Evolutionary conservation across 2,113 vertebrate species (phyloP).

Genomic region (Crotophaga sulcirostris): DNA sequence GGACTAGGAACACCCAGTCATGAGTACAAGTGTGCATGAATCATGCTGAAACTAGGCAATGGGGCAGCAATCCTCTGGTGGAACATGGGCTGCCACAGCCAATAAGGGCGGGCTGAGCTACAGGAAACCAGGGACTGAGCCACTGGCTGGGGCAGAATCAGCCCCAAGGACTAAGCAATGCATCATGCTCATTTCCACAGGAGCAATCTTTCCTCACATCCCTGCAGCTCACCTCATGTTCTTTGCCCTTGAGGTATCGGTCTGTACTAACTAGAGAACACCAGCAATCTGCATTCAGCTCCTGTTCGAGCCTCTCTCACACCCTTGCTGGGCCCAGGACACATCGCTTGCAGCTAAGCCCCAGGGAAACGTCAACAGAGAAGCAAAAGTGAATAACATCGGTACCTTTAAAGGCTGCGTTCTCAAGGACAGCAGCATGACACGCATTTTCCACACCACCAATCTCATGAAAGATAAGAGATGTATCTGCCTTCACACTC

Average conservation of each 20-base stretch:
- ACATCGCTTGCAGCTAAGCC: neutral
- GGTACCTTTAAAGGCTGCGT: neutral
- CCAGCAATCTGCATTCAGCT: neutral
- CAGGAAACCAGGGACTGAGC: neutral
- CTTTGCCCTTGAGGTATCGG: neutral
- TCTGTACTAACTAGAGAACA: neutral
- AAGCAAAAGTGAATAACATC: neutral
- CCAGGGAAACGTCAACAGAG: neutral
- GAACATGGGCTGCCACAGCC: neutral
- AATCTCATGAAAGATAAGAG: neutral
- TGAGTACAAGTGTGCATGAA: neutral
- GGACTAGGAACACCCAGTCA: conserved; percentile 20
- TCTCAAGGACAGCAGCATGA: neutral
- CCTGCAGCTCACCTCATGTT: neutral
- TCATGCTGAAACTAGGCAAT: neutral
- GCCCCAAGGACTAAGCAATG: neutral
- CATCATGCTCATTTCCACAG: neutral
- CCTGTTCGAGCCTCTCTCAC: neutral
- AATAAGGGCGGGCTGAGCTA: neutral
- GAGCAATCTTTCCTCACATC: neutral
- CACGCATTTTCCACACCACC: neutral
- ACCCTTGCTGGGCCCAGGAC: neutral
- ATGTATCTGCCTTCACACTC: neutral
- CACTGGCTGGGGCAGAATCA: neutral
- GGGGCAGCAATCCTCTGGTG: neutral